phyloP scores from a whole-genome alignment of 2,797 vertebrate species.

The Orestias chungarensis region DNA sequence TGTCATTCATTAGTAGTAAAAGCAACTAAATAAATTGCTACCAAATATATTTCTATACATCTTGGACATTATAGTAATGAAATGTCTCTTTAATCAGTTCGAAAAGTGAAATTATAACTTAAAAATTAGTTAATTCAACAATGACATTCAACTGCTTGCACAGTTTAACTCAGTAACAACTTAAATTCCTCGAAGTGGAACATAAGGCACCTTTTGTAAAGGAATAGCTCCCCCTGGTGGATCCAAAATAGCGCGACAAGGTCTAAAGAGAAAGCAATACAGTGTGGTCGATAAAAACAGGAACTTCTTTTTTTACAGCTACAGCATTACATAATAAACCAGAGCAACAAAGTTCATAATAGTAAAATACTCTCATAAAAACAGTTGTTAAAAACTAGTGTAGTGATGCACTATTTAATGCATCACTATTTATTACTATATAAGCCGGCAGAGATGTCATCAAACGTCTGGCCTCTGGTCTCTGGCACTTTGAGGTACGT shows the following conservation, averaged over 20 bases:
- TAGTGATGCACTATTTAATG: slow-evolving; percentile 45
- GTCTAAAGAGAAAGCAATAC: slow-evolving; percentile 45
- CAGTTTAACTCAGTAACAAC: slow-evolving; percentile 25
- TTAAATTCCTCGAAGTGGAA: background rate
- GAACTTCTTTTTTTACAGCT: slow-evolving; percentile 26
- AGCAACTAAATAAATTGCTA: slow-evolving; percentile 10
- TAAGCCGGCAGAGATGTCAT: slow-evolving; percentile 92
- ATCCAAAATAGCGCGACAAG: slow-evolving; percentile 42
- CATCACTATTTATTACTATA: slow-evolving; percentile 43
- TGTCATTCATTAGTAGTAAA: slow-evolving; percentile 12
- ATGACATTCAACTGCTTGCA: slow-evolving; percentile 12
- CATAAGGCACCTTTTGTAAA: slow-evolving; percentile 13
- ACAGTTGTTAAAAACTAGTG: slow-evolving; percentile 33
- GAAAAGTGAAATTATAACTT: slow-evolving; percentile 2
- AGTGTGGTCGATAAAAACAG: slow-evolving; percentile 37
- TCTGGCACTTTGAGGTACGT: slow-evolving; percentile 99
- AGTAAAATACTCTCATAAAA: slow-evolving; percentile 46
- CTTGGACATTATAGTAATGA: slow-evolving; percentile 2
- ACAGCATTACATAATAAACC: slow-evolving; percentile 18
- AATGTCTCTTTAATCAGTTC: background rate
- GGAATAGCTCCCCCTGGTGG: slow-evolving; percentile 63
- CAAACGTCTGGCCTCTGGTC: slow-evolving; percentile 96
- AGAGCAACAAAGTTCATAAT: slow-evolving; percentile 5
- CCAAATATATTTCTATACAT: slow-evolving; percentile 10
- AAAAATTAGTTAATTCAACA: slow-evolving; percentile 13